Conservation (phyloP, 2,888 invertebrate genomes). For the Acholoe squamosa region DNA sequence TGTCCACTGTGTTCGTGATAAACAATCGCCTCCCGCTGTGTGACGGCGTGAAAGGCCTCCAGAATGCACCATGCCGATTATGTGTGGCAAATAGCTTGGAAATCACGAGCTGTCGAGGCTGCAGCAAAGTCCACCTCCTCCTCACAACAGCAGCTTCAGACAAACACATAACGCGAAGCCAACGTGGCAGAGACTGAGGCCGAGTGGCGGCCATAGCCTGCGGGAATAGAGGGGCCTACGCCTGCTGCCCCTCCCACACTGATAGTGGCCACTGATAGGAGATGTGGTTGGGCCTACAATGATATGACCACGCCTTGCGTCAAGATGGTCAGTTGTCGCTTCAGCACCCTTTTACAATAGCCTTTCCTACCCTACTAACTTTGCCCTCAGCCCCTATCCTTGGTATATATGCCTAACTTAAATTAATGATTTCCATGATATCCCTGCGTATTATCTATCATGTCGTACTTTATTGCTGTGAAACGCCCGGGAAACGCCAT, state of each 20-base stretch:
- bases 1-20: neutral
- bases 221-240: neutral
- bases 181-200: slow-evolving; percentile 9
- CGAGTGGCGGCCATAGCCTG: no score
- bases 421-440: no score
- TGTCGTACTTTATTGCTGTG: no score
- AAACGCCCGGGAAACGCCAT: no score
- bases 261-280: neutral
- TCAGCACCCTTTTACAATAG: no score
- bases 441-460: no score
- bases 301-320: neutral
- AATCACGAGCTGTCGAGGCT: neutral
- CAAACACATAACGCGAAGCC: neutral
- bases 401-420: no score
- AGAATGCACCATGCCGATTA: neutral
- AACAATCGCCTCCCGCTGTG: neutral
- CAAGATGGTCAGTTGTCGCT: neutral
- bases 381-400: no score
- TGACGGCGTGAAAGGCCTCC: no score
- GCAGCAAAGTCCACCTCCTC: neutral
- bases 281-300: neutral
- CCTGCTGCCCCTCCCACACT: neutral
- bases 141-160: neutral
- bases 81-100: neutral
- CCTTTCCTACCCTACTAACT: no score